A percentile compares a stretch with the other conserved stretches of the same genome.
Evolutionary conservation across 2,888 invertebrate genomes (phyloP).

Genomic region (Temnothorax unifasciatus): DNA sequence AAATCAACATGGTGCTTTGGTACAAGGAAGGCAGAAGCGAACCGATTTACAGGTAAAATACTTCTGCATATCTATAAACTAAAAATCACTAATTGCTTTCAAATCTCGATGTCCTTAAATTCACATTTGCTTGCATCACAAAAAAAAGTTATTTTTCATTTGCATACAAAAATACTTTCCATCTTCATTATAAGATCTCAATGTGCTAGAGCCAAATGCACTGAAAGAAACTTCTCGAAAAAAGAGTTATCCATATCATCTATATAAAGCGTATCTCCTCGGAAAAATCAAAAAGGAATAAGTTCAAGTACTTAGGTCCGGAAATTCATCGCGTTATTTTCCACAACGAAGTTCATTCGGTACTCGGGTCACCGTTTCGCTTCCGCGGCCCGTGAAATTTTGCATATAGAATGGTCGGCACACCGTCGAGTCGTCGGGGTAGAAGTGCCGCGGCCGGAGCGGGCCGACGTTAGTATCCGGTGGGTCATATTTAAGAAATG

Average conservation of each 20-base stretch:
- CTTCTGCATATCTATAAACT: not conserved
- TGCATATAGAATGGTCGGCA: slow-evolving; percentile 79
- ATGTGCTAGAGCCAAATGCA: not conserved
- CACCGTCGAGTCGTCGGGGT: slow-evolving; percentile 35
- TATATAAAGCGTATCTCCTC: slow-evolving; percentile 5
- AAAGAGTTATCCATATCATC: slow-evolving; percentile 15
- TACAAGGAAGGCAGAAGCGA: slow-evolving; percentile 94
- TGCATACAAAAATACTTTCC: not conserved
- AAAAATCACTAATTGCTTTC: not conserved
- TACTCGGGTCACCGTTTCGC: slow-evolving; percentile 76
- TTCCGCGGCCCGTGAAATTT: slow-evolving; percentile 82
- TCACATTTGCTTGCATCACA: not conserved
- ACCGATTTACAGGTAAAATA: slow-evolving; percentile 93
- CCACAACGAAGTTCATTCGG: slow-evolving; percentile 73
- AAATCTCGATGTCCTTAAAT: not conserved
- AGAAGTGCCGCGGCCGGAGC: not conserved
- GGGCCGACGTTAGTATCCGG: slow-evolving; percentile 66
- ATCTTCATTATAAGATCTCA: not conserved
- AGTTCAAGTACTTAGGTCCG: slow-evolving; percentile 34
- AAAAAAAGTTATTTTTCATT: not conserved
- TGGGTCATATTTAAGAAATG: slow-evolving; percentile 81
- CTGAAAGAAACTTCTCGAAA: not conserved
- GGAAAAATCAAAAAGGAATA: slow-evolving; percentile 63
- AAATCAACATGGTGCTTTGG: slow-evolving; percentile 96
- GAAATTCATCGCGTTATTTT: slow-evolving; percentile 73